A percentile compares a stretch with the other conserved stretches of the same genome.
These are phyloP conservation scores for Tenodera sinensis DNA, from an alignment of 2,888 invertebrate genomes.

Conservation along the genomic window DNA sequence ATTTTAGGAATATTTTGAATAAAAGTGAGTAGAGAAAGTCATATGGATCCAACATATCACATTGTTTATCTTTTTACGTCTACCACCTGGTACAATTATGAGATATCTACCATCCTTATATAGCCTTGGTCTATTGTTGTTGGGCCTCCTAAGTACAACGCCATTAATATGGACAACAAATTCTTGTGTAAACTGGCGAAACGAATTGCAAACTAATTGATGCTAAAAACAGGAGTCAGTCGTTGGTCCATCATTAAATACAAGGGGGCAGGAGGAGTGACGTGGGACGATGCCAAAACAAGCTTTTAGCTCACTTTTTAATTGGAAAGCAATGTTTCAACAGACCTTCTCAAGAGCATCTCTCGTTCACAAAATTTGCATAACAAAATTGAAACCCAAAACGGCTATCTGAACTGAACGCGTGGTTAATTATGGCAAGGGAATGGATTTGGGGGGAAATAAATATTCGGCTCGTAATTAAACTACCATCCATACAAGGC, in stretches of 20 bases:
- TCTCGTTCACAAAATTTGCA: not conserved
- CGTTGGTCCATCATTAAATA: too few species aligned
- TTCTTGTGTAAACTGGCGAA: not conserved
- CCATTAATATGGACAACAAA: not conserved
- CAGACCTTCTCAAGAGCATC: not conserved
- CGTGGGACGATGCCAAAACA: not conserved
- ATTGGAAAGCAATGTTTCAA: not conserved
- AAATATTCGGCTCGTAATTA: not conserved
- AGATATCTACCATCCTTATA: too few species aligned
- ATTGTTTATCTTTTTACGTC: too few species aligned
- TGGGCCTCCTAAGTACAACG: not conserved
- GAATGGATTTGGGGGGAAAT: not conserved
- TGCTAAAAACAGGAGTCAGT: not conserved
- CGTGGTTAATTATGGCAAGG: not conserved
- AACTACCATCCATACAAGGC: not conserved
- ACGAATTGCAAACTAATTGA: not conserved
- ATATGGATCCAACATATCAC: too few species aligned
- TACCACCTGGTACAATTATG: too few species aligned
- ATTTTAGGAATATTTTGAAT: too few species aligned
- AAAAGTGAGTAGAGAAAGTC: too few species aligned
- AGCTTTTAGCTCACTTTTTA: not conserved
- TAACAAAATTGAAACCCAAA: not conserved
- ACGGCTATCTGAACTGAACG: not conserved
- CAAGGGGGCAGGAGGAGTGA: not conserved
- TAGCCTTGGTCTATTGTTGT: too few species aligned